Evolutionary conservation across 2,888 invertebrate genomes (phyloP), one percentile per base, ranked within the genome.

Genomic region (Cyclophora punctaria): DNA sequence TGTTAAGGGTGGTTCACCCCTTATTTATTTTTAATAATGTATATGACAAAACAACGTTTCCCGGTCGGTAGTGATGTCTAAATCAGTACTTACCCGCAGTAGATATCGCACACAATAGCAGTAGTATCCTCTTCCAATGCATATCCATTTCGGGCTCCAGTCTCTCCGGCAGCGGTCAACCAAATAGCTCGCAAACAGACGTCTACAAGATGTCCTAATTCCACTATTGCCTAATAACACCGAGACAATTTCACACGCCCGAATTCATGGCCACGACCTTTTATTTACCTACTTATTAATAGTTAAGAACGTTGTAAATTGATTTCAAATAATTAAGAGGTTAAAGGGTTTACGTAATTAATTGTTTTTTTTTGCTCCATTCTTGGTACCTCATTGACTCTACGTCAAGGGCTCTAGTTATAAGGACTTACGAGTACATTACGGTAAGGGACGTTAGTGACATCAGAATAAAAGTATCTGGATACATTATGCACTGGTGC

Each of bases 181-280:
- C 64, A 56, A 68, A 68, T 67, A 67, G 60, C 58, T 59, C 48
- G 51, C 40, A 56, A 47, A 56, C 59, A 55, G 46, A 50, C 58
- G 62, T 53, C 55, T 59, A 52, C 47, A 50, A 57, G 62, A 66
- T 66, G 75, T 73, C 70, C 72, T 67, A 69, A 71, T 67, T 70
- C 60, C 58, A 59, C 50, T 61, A 62, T 80, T 78, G 72, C 78
- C 56, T 64, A 78, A 76, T 37, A 37, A 37, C 57, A 59, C 69
- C 72, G 70, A 76, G 64, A 61, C 66, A 77, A 84, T 84, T 83
- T 77, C 78, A 71, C 78, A 82, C 83, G 83, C 66, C 66, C 61
- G 55, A 51, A 58, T 58, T 70, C 77, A 83, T 62, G 83, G 83
- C 70, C 82, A 49, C 63, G 81, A 83, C 83, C 82, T 83, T 71